Evolutionary conservation across 2,888 invertebrate genomes (phyloP).

Genomic region (Apodemia hepburni): DNA sequence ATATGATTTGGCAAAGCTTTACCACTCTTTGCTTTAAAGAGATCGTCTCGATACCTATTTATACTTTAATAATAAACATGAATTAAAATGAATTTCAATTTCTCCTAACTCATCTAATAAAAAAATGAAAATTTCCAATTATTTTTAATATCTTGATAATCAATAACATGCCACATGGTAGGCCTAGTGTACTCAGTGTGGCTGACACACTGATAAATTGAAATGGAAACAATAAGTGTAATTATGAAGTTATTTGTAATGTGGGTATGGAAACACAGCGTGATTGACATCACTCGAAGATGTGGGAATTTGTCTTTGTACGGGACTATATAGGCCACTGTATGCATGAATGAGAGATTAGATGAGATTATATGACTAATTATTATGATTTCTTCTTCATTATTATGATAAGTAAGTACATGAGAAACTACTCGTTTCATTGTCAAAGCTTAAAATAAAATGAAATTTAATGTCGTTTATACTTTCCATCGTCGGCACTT

Average conservation of each 20-base stretch:
- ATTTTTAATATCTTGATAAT: no score
- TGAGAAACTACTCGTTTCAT: slow-evolving; percentile 1
- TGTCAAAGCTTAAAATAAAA: not conserved
- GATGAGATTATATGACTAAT: slow-evolving; percentile 25
- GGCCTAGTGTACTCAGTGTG: no score
- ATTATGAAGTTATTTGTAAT: slow-evolving; percentile 36
- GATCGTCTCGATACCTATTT: no score
- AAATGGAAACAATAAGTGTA: slow-evolving; percentile 23
- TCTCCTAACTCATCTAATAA: no score
- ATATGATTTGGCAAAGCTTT: no score
- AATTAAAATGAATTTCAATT: no score
- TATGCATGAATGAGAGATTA: slow-evolving; percentile 8
- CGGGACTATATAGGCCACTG: not conserved
- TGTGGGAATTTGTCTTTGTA: slow-evolving; percentile 22
- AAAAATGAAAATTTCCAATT: no score
- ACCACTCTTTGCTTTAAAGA: no score
- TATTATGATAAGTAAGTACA: not conserved
- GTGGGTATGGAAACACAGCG: slow-evolving; percentile 34
- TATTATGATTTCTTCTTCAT: not conserved
- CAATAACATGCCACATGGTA: no score
- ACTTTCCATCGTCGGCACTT: no score
- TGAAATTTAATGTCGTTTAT: no score
- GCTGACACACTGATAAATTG: not conserved
- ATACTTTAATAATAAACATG: no score
- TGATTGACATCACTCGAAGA: slow-evolving; percentile 16